These are phyloP conservation scores for Rhysida immarginata DNA, from an alignment of 1,140 invertebrate species.

Conservation along the genomic window DNA sequence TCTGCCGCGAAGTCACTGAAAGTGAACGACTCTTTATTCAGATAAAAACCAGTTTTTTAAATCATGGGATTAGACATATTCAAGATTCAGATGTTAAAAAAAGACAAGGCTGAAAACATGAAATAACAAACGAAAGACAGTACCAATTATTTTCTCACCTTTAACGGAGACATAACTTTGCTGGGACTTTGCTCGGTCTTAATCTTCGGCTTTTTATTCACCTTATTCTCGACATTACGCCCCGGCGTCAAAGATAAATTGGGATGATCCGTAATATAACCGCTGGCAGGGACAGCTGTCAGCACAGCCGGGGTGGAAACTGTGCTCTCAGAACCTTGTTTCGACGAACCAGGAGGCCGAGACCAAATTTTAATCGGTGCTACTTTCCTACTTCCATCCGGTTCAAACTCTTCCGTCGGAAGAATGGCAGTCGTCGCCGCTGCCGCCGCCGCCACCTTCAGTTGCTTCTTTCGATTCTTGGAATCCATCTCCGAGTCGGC, in stretches of 20 bases:
- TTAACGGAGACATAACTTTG: slow-evolving; percentile 1
- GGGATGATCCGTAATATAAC: slow-evolving; percentile 9
- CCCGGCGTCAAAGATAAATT: background rate
- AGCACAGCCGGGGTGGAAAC: background rate
- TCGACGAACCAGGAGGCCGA: background rate
- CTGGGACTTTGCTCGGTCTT: background rate
- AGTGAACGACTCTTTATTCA: no score
- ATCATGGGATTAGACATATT: no score
- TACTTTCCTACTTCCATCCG: slow-evolving; percentile 13
- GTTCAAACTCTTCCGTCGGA: slow-evolving; percentile 15
- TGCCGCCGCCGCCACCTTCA: background rate
- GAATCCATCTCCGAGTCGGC: slow-evolving; percentile 26
- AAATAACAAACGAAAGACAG: no score
- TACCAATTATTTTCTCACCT: background rate
- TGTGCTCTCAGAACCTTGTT: slow-evolving; percentile 7
- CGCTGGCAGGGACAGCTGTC: slow-evolving; percentile 1
- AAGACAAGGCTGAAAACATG: no score
- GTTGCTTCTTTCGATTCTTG: slow-evolving; percentile 9
- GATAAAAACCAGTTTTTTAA: no score
- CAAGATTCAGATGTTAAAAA: no score
- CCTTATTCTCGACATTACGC: slow-evolving; percentile 1
- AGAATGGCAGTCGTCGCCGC: slow-evolving; percentile 15
- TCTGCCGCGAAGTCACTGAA: no score
- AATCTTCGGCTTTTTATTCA: slow-evolving; percentile 3
- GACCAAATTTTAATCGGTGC: slow-evolving; percentile 13